Conservation (phyloP, 1,140 invertebrate genomes). For the Helicoverpa armigera region DNA sequence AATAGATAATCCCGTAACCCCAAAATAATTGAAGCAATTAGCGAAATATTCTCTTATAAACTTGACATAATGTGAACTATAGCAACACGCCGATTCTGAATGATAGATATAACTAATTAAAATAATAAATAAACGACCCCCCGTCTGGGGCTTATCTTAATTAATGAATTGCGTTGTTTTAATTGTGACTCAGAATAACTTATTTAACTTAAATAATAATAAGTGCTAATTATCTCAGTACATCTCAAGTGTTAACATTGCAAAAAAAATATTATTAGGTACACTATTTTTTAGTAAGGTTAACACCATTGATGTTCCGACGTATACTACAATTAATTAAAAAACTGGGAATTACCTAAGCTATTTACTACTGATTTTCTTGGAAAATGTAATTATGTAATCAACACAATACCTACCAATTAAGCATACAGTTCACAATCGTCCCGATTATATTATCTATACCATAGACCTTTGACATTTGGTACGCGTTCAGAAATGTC, state of each 20-base stretch:
- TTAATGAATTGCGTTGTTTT: not conserved
- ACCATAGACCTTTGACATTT: conserved; percentile 5
- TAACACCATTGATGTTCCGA: no score
- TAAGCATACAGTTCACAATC: not conserved
- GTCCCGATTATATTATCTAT: not conserved
- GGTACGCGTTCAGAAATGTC: not conserved
- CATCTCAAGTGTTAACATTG: no score
- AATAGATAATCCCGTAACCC: not conserved
- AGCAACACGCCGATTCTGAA: conserved; percentile 8
- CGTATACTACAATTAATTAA: no score
- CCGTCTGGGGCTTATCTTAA: not conserved
- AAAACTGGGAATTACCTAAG: no score
- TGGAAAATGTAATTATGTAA: no score
- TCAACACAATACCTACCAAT: no score
- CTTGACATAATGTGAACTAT: conserved; percentile 18
- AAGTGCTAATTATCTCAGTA: no score
- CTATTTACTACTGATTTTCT: no score
- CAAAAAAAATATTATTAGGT: no score
- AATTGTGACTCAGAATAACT: not conserved
- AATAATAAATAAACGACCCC: conserved; percentile 26
- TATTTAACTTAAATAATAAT: no score
- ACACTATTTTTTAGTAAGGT: no score
- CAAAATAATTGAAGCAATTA: conserved; percentile 9
- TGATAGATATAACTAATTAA: conserved; percentile 32
- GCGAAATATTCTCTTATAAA: not conserved